Evolutionary conservation across 2,113 vertebrate species (phyloP).

Genomic region (Limanda limanda): DNA sequence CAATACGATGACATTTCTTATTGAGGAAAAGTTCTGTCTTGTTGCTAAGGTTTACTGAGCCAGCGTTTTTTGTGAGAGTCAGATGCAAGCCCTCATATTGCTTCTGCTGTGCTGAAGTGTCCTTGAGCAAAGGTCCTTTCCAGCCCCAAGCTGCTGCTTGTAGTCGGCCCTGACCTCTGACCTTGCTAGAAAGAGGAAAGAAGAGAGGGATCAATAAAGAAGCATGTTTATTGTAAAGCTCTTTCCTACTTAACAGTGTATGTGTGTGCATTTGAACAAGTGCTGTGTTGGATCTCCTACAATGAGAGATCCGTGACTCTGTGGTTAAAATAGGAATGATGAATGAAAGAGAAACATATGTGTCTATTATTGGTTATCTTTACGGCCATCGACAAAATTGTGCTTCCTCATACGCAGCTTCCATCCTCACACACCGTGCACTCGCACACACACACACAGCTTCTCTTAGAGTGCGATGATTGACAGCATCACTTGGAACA

Average conservation of each 20-base stretch:
- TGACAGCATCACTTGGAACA: slow-evolving; percentile 65
- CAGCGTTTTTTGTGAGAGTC: not conserved
- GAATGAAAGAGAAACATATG: not conserved
- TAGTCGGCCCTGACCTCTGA: slow-evolving; percentile 39
- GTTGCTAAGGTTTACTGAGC: not conserved
- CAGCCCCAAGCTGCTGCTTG: slow-evolving; percentile 13
- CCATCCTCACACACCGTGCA: not conserved
- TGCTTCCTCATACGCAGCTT: slow-evolving; percentile 12
- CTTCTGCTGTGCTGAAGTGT: slow-evolving; percentile 10
- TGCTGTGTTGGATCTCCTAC: not conserved
- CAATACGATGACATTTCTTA: not conserved
- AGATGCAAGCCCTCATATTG: not conserved
- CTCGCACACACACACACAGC: not conserved
- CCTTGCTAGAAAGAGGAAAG: slow-evolving; percentile 20
- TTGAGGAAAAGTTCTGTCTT: no score
- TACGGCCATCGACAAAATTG: slow-evolving; percentile 11
- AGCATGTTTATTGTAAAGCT: slow-evolving; percentile 21
- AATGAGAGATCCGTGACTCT: not conserved
- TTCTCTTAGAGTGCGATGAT: slow-evolving; percentile 50
- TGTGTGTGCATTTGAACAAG: slow-evolving; percentile 10
- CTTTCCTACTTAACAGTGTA: slow-evolving; percentile 10
- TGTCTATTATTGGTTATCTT: slow-evolving; percentile 6
- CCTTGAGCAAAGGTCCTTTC: slow-evolving; percentile 32
- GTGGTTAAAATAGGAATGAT: slow-evolving; percentile 1
- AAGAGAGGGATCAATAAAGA: slow-evolving; percentile 45